Conservation (phyloP, 64 coral and sea anemone species). For the Pocillopora verrucosa region DNA sequence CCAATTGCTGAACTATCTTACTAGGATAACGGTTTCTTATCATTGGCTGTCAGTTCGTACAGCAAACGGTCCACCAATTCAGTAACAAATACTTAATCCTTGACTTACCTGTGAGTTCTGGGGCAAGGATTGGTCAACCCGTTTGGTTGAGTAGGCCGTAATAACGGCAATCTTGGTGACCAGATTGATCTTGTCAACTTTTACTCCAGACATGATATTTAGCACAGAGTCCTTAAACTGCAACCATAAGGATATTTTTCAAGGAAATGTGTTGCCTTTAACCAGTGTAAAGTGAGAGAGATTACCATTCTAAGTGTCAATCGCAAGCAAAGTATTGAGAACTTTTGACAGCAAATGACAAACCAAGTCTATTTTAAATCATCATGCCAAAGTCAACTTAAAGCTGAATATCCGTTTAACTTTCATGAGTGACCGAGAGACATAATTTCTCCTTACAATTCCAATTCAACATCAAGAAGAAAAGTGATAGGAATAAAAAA, state of each 20-base stretch:
- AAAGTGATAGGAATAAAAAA: too few species aligned
- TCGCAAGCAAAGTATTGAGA: too few species aligned
- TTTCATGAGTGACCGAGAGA: too few species aligned
- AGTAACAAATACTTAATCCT: neutral
- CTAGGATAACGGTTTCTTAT: too few species aligned
- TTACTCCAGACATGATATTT: conserved; percentile 12
- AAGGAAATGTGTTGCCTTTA: neutral
- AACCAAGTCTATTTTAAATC: too few species aligned
- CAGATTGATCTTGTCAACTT: conserved; percentile 22
- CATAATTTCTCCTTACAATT: too few species aligned
- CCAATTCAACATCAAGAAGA: too few species aligned
- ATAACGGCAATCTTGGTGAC: conserved; percentile 28
- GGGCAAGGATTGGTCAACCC: neutral
- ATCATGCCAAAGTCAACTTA: too few species aligned
- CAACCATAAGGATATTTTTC: neutral
- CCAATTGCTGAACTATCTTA: neutral
- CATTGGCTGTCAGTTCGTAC: neutral
- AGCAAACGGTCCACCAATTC: neutral
- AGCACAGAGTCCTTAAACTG: conserved; percentile 44
- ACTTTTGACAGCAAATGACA: too few species aligned
- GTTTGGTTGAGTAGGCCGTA: conserved; percentile 22
- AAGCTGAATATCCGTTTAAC: too few species aligned
- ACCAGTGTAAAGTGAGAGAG: too few species aligned
- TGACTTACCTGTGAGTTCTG: conserved; percentile 19
- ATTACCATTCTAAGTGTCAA: too few species aligned